Evolutionary conservation across 1,140 invertebrate genomes (phyloP), one percentile per base, ranked within the genome.

Genomic region (Eupeodes corollae): DNA sequence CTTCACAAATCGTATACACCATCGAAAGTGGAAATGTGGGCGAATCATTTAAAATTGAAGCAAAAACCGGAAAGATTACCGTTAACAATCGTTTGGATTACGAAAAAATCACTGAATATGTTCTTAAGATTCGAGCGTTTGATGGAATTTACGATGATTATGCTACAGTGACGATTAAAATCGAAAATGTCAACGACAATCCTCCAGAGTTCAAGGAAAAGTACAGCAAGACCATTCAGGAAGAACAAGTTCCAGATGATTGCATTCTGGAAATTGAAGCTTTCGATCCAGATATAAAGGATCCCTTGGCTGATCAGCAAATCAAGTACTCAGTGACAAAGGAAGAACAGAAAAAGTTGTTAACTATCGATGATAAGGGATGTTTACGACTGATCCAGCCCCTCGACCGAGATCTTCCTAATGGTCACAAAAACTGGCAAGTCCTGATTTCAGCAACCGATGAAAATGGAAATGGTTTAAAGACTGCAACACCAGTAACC

Each of bases 171-270:
- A 73, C 78, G 19, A 86, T 92, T 19, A 80, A 82, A 47, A 82
- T 92, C 39, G 77, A 79, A 49, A 86, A 91, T 58, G 78, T 89
- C 5, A 91, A 91, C 58, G 88, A 91, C 58, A 88, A 89, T 67
- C 78, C 78, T 1, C 88, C 88, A 0, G 74, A 81, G 0, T 91
- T 92, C 57, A 70, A 79, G 39, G 52, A 72, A 9, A 67, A 79
- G 1, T 73, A 75, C 51, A 84, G 80, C 44, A 79, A 76, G 11
- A 82, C 78, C 5, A 83, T 86, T 42, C 68, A 77, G 41, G 86
- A 89, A 64, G 83, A 86, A 60, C 70, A 68, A 43, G 52, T 82
- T 12, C 70, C 78, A 43, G 64, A 72, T 46, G 75, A 77, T 42
- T 85, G 83, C 58, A 78, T 85, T 58, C 75, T 79, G 11, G 75